phyloP scores from a whole-genome alignment of 2,888 invertebrate genomes.

The Oscheius sp. region DNA sequence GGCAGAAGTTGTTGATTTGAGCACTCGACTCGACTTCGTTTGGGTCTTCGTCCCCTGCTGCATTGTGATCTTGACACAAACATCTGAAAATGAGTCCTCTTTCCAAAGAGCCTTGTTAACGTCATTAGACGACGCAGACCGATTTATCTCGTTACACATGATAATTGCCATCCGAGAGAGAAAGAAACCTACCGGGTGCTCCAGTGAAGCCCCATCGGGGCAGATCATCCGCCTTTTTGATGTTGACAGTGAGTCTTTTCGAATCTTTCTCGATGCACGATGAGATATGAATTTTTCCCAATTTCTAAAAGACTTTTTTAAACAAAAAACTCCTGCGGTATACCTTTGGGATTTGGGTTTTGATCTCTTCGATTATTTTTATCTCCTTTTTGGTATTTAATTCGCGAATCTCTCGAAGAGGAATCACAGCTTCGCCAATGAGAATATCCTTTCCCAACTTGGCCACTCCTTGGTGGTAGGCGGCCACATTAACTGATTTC shows the following conservation, averaged over 20 bases:
- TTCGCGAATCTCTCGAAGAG: slow-evolving; percentile 70
- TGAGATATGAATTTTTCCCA: slow-evolving; percentile 71
- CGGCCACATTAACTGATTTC: slow-evolving; percentile 70
- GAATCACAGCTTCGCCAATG: slow-evolving; percentile 72
- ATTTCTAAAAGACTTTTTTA: slow-evolving; percentile 67
- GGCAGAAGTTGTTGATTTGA: slow-evolving; percentile 59
- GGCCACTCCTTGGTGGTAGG: slow-evolving; percentile 69
- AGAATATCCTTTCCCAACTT: slow-evolving; percentile 70
- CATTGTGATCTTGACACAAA: slow-evolving; percentile 72
- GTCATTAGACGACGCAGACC: slow-evolving; percentile 12
- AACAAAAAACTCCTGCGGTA: background rate
- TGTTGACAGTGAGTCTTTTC: slow-evolving; percentile 70
- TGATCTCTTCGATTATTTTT: slow-evolving; percentile 71
- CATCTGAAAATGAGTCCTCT: slow-evolving; percentile 67
- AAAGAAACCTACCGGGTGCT: slow-evolving; percentile 70
- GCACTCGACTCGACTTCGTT: slow-evolving; percentile 67
- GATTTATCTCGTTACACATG: slow-evolving; percentile 24
- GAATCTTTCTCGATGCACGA: slow-evolving; percentile 71
- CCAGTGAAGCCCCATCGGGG: slow-evolving; percentile 72
- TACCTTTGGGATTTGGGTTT: slow-evolving; percentile 66
- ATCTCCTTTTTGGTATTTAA: slow-evolving; percentile 71
- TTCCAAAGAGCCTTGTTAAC: too few relatives aligned
- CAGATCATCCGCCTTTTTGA: slow-evolving; percentile 71
- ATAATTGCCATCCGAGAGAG: slow-evolving; percentile 5
- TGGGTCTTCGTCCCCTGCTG: slow-evolving; percentile 66